phyloP scores from a whole-genome alignment of 2,113 vertebrate species.

The Thunnus thynnus region DNA sequence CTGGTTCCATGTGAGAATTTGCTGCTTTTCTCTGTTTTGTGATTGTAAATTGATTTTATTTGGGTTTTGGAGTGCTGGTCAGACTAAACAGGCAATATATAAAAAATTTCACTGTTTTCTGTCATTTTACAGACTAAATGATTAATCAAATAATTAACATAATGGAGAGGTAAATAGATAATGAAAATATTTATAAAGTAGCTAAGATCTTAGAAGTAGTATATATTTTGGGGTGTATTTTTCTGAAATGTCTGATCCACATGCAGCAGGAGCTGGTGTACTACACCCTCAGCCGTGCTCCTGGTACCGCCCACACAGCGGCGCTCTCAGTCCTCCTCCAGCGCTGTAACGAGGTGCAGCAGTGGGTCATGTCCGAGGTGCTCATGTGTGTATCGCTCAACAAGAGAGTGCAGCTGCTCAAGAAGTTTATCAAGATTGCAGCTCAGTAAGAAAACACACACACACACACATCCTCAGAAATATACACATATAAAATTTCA shows the following conservation, averaged over 20 bases:
- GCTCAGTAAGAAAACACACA: conserved; percentile 91
- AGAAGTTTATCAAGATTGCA: conserved; percentile 99
- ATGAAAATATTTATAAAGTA: no score
- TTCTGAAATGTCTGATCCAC: conserved; percentile 6
- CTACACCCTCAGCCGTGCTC: conserved; percentile 94
- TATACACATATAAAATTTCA: neutral
- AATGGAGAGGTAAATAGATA: neutral
- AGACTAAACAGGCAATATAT: neutral
- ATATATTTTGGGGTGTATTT: neutral
- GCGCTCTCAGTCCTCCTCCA: conserved; percentile 95
- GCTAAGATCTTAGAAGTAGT: neutral
- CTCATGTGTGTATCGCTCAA: conserved; percentile 94
- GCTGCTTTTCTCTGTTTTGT: neutral
- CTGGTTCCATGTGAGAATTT: neutral
- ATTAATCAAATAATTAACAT: neutral
- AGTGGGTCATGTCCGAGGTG: conserved; percentile 98
- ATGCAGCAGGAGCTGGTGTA: conserved; percentile 97
- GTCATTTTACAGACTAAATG: neutral
- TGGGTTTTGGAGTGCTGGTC: neutral
- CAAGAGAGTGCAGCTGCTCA: conserved; percentile 96
- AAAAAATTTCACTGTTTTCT: no score
- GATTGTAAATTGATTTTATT: neutral
- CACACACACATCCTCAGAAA: neutral
- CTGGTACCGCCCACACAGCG: conserved; percentile 88
- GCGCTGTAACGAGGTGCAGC: conserved; percentile 97